Conservation (phyloP, 2,797 vertebrate genomes). For the Takifugu ocellatus region DNA sequence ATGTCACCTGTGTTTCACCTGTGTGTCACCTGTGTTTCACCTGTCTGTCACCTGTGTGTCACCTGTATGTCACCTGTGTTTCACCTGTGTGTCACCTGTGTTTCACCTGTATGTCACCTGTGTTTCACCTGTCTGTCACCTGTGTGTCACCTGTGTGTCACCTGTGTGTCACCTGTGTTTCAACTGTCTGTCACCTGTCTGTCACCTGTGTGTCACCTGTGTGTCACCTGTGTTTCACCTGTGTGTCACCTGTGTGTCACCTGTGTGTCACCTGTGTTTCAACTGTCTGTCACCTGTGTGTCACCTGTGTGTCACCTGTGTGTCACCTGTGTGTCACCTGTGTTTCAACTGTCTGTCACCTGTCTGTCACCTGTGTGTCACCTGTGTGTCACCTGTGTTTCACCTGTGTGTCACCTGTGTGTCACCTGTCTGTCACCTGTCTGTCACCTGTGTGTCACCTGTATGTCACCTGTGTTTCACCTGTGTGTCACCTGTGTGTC, state of each 20-base stretch:
- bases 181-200: background rate
- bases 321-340: conserved; percentile 55
- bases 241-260: no score
- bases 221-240: no score
- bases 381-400: conserved; percentile 50
- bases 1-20: no score
- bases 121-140: conserved; percentile 30
- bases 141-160: conserved; percentile 51
- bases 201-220: no score
- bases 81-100: conserved; percentile 52
- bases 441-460: background rate
- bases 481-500: conserved; percentile 51
- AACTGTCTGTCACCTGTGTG: background rate
- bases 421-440: conserved; percentile 55
- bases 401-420: no score
- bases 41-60: no score
- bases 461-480: conserved; percentile 49
- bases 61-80: background rate
- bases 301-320: no score
- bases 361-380: conserved; percentile 51
- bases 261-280: no score
- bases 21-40: no score
- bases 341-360: background rate
- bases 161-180: background rate
- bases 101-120: conserved; percentile 27